Conservation (phyloP, 2,888 invertebrate genomes). For the Cheilosia variabilis region DNA sequence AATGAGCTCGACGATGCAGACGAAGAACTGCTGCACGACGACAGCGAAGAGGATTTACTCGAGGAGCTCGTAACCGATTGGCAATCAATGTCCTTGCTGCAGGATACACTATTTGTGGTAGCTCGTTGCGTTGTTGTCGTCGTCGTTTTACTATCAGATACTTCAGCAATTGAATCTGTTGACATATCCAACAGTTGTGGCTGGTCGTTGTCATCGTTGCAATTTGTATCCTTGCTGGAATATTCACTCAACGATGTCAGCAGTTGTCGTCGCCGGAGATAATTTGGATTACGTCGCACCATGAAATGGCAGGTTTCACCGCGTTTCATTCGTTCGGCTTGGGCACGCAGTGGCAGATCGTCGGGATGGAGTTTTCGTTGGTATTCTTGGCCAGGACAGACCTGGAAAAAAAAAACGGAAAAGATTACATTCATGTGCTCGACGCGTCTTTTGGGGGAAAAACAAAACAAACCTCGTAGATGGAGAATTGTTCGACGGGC, state of each 20-base stretch:
- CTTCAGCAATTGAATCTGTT: conserved; percentile 80
- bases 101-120: conserved; percentile 35
- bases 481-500: conserved; percentile 92
- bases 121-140: conserved; percentile 64
- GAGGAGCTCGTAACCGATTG: conserved; percentile 64
- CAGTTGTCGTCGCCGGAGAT: conserved; percentile 84
- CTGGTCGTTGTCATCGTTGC: conserved; percentile 77
- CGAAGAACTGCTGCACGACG: conserved; percentile 71
- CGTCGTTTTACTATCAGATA: conserved; percentile 78
- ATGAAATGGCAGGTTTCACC: conserved; percentile 91
- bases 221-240: conserved; percentile 49
- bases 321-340: conserved; percentile 88
- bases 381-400: conserved; percentile 91
- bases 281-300: conserved; percentile 91
- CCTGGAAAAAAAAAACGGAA: conserved; percentile 82
- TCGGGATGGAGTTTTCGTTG: conserved; percentile 95
- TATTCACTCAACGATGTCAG: conserved; percentile 80
- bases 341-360: conserved; percentile 92
- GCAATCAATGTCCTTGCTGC: conserved; percentile 66
- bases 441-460: not conserved
- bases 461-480: conserved; percentile 89
- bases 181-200: conserved; percentile 80
- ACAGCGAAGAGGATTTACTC: conserved; percentile 76
- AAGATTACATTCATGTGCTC: conserved; percentile 2
- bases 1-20: conserved; percentile 1